Evolutionary conservation across 2,888 invertebrate genomes (phyloP).

Genomic region (Elaeidobius kamerunicus): DNA sequence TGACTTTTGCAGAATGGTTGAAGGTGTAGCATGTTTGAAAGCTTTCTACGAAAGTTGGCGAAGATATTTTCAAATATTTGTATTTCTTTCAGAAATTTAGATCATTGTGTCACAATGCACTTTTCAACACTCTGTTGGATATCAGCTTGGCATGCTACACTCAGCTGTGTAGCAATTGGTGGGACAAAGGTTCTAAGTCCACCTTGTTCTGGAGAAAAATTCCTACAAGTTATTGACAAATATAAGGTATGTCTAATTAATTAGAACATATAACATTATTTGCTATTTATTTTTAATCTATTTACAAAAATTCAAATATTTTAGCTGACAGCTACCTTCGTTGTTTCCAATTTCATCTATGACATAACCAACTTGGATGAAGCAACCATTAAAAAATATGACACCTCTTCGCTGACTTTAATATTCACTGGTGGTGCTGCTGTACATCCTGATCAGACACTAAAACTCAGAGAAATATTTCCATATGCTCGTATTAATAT

Average conservation of each 20-base stretch:
- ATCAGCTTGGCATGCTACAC: background rate
- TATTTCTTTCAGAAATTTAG: too few species aligned
- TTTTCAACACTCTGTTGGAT: background rate
- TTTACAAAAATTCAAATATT: background rate
- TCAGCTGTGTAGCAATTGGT: background rate
- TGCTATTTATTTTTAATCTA: background rate
- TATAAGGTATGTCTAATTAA: background rate
- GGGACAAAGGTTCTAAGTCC: background rate
- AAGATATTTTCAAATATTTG: too few species aligned
- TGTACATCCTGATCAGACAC: constrained; percentile 29
- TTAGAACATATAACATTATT: background rate
- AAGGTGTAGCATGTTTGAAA: too few species aligned
- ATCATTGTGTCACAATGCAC: too few species aligned
- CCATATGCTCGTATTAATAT: constrained; percentile 43
- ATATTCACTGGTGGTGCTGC: constrained; percentile 35
- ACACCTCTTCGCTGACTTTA: constrained; percentile 7
- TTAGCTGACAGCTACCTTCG: background rate
- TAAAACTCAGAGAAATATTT: constrained; percentile 33
- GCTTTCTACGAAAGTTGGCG: too few species aligned
- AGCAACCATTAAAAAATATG: constrained; percentile 32
- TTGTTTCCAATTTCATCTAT: background rate
- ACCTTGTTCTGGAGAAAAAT: background rate
- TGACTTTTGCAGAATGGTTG: too few species aligned
- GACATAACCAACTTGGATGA: background rate
- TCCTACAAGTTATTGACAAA: background rate